These are phyloP conservation scores for Lasioglossum morio DNA, from an alignment of 2,888 invertebrate genomes.

Conservation along the genomic window DNA sequence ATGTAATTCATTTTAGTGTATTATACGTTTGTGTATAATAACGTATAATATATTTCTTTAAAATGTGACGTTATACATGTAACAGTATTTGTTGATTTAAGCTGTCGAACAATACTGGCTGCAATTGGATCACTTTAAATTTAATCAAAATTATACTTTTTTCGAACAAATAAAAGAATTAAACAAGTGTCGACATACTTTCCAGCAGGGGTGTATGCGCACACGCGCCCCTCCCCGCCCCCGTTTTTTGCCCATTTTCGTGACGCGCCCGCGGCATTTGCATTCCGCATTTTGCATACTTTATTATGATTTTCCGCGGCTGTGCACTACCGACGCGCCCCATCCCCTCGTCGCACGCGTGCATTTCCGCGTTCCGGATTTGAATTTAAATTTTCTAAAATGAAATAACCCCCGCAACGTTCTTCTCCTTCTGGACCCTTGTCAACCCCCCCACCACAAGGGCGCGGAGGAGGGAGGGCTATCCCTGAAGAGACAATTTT, in stretches of 20 bases:
- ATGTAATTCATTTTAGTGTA: not conserved
- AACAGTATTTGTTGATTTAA: not conserved
- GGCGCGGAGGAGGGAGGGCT: not conserved
- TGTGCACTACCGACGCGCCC: constrained; percentile 62
- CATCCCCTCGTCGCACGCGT: constrained; percentile 6
- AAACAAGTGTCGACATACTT: not conserved
- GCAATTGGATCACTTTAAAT: not conserved
- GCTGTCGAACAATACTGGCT: not conserved
- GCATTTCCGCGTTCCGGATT: constrained; percentile 54
- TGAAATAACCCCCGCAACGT: constrained; percentile 50
- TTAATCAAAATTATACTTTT: not conserved
- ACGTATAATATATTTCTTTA: too few species aligned
- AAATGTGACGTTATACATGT: not conserved
- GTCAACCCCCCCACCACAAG: constrained; percentile 24
- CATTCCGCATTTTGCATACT: constrained; percentile 82
- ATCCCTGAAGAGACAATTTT: constrained; percentile 61
- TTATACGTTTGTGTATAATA: too few species aligned
- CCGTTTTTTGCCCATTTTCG: constrained; percentile 16
- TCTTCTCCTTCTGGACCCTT: constrained; percentile 38
- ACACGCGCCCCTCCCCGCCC: not conserved
- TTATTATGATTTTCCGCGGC: constrained; percentile 77
- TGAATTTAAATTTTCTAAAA: constrained; percentile 72
- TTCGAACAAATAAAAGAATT: not conserved
- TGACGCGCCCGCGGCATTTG: constrained; percentile 78
- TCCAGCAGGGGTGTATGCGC: not conserved